A percentile compares a stretch with the other conserved stretches of the same genome.
These are phyloP conservation scores for Lysandra coridon DNA, from an alignment of 2,888 invertebrate genomes.

Conservation along the genomic window DNA sequence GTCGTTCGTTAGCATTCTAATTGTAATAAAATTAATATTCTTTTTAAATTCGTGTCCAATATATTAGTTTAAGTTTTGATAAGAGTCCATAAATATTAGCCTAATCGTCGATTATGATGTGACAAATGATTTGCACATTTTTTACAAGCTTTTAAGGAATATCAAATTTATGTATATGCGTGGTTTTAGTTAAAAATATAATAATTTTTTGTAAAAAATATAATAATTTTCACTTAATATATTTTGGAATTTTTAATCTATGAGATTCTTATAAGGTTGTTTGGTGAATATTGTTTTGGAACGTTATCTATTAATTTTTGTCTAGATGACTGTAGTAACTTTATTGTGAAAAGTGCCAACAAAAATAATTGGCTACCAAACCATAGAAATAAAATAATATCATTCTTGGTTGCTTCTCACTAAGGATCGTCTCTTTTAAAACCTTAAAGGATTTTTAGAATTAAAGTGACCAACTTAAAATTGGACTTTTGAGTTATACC, in stretches of 20 bases:
- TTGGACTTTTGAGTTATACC: too few relatives aligned
- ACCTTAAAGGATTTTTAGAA: background rate
- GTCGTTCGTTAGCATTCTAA: constrained; percentile 21
- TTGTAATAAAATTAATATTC: constrained; percentile 23
- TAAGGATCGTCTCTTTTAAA: background rate
- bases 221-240: too few relatives aligned
- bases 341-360: background rate
- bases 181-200: background rate
- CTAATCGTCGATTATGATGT: background rate
- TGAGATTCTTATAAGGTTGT: background rate
- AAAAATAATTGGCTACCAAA: background rate
- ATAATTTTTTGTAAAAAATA: too few relatives aligned
- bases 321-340: background rate
- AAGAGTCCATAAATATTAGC: background rate
- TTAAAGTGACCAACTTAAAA: too few relatives aligned
- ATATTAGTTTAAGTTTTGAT: constrained; percentile 11
- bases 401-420: background rate
- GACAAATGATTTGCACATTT: background rate
- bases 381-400: background rate
- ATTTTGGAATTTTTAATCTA: too few relatives aligned
- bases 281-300: background rate
- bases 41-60: constrained; percentile 3
- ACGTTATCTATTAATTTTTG: background rate
- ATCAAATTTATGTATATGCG: background rate
- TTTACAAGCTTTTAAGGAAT: background rate